A percentile compares a stretch with the other conserved stretches of the same genome.
phyloP scores from a whole-genome alignment of 2,113 vertebrate species.

The Ptilorrhoa leucosticta region DNA sequence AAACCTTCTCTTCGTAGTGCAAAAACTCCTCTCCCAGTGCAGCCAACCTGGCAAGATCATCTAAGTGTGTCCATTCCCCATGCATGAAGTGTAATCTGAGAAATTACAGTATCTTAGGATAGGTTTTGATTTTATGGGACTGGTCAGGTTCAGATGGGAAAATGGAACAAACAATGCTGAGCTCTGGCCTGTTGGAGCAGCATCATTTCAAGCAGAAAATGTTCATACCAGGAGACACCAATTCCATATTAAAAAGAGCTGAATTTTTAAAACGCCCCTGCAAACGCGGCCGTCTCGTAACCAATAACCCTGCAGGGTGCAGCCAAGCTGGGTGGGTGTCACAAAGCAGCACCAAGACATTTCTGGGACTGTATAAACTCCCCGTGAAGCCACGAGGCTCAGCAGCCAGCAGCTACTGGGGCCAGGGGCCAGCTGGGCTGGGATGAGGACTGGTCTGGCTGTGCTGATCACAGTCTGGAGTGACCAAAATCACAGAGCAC shows the following conservation, averaged over 20 bases:
- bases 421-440: background rate
- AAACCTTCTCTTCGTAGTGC: background rate
- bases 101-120: background rate
- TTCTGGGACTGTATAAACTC: background rate
- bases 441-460: background rate
- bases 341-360: background rate
- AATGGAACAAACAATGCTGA: background rate
- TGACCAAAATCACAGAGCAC: background rate
- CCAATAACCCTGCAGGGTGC: background rate
- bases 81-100: background rate
- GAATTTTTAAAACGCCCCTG: background rate
- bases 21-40: background rate
- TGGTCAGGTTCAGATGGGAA: background rate
- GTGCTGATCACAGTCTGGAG: background rate
- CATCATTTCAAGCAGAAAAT: background rate
- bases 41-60: background rate
- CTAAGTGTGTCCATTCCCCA: background rate
- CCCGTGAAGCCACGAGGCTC: accelerated
- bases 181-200: background rate
- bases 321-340: background rate
- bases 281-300: background rate
- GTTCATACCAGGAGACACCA: background rate
- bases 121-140: background rate
- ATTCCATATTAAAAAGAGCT: background rate
- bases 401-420: background rate